Evolutionary conservation across 2,888 invertebrate genomes (phyloP), one percentile per base, ranked within the genome.

Genomic region (Mamestra brassicae): DNA sequence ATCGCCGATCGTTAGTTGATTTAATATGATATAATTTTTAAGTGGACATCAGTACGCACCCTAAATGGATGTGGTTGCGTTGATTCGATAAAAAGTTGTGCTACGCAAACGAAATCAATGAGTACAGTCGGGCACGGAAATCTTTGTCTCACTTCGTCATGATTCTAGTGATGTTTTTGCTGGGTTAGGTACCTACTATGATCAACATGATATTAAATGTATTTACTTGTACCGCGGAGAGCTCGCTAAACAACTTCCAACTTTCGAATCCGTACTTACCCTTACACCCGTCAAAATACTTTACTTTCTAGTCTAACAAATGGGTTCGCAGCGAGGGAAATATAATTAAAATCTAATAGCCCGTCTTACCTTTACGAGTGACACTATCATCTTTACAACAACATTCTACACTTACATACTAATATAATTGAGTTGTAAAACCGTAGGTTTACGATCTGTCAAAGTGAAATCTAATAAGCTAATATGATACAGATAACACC

Each of bases 391-490:
- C 81, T 83, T 68, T 10, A 76, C 45, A 68, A 62, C 68, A 78
- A 73, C 70, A 72, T 78, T 80, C 62, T 77, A 76, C 66, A 69
- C 74, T 76, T 76, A 68, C 62, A 62, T 73, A 85, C 80, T 85
- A 80, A 84, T 80, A 86, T 83, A 78, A 86, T 86, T 81, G 34
- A 85, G 87, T 83, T 87, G 76, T 87, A 87, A 87, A 87, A 80
- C 62, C 36, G 61, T 69, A 60, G 62, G 61, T 87, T 87, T 84
- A 87, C 65, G 75, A 87, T 68, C 80, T 76, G 81, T 78, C 81
- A 76, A 80, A 76, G 76, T 78, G 79, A 81, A 85, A 83, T 77
- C 76, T 77, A 82, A 84, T 76, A 83, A 78, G 74, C 76, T 80
- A 72, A 85, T 87, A 79, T 71, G 80, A 75, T 77, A 75, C 26